phyloP scores from a whole-genome alignment of 1,140 invertebrate genomes.

The Leptinotarsa defecta region DNA sequence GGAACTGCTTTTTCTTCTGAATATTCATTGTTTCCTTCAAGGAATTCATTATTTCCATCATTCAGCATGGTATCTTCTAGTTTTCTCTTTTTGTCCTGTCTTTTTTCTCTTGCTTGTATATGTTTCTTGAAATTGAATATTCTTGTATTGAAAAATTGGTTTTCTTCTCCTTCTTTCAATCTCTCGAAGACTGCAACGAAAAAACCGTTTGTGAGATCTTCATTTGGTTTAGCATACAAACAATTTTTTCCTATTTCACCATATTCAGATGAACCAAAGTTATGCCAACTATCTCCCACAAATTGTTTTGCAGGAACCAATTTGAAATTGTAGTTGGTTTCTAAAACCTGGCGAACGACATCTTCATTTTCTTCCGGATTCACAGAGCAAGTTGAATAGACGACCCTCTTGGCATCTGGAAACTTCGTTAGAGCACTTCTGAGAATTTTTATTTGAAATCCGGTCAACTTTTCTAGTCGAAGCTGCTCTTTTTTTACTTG shows the following conservation, averaged over 20 bases:
- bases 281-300: slow-evolving; percentile 68
- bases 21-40: too few species aligned
- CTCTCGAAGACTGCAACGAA: slow-evolving; percentile 89
- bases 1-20: too few species aligned
- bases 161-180: slow-evolving; percentile 50
- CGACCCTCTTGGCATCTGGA: slow-evolving; percentile 80
- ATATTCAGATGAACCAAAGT: slow-evolving; percentile 68
- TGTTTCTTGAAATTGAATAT: slow-evolving; percentile 36
- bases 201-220: slow-evolving; percentile 88
- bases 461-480: slow-evolving; percentile 73
- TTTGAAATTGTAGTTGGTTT: slow-evolving; percentile 64
- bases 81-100: slow-evolving; percentile 27
- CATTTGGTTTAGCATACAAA: slow-evolving; percentile 74
- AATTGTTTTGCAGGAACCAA: slow-evolving; percentile 65
- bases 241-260: slow-evolving; percentile 70
- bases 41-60: neutral
- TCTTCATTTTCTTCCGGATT: slow-evolving; percentile 90
- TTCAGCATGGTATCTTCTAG: neutral
- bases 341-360: slow-evolving; percentile 73
- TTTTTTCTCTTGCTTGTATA: slow-evolving; percentile 34
- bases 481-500: slow-evolving; percentile 50
- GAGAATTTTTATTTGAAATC: slow-evolving; percentile 84
- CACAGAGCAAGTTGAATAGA: slow-evolving; percentile 95
- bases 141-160: slow-evolving; percentile 46
- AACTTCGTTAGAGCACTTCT: slow-evolving; percentile 83